phyloP scores from a whole-genome alignment of 2,113 vertebrate genomes.

The Odontophorus gujanensis region DNA sequence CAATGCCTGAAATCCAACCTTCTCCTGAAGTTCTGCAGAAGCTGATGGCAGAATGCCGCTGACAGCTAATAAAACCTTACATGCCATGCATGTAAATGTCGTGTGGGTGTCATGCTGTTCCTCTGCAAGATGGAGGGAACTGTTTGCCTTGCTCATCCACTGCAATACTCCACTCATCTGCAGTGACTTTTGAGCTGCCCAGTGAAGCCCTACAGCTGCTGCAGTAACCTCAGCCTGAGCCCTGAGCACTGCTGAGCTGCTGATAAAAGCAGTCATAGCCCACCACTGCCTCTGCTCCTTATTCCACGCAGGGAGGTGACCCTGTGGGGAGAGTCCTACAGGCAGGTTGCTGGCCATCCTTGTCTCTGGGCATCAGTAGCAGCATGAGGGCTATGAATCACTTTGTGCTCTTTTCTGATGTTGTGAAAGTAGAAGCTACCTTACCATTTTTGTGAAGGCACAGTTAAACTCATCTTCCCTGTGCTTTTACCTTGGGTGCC shows the following conservation, averaged over 20 bases:
- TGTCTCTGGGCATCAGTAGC: background rate
- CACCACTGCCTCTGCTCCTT: background rate
- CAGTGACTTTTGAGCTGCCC: background rate
- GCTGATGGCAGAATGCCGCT: background rate
- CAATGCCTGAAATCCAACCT: background rate
- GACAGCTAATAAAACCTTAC: background rate
- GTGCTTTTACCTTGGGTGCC: background rate
- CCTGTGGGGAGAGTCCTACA: rapidly evolving
- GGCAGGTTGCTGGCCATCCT: background rate
- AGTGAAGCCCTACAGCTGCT: background rate
- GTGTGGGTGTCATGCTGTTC: rapidly evolving
- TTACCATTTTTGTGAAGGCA: background rate
- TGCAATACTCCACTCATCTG: background rate
- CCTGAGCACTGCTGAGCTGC: background rate
- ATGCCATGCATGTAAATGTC: rapidly evolving
- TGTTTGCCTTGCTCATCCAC: background rate
- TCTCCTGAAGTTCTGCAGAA: background rate
- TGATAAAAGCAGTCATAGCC: rapidly evolving
- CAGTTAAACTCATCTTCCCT: background rate
- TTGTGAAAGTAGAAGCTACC: background rate
- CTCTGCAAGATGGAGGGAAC: background rate
- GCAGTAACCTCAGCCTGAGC: background rate
- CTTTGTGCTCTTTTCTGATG: background rate
- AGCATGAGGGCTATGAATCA: background rate
- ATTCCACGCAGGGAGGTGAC: rapidly evolving